phyloP scores from a whole-genome alignment of 2,113 vertebrate genomes.

The Upupa epops region DNA sequence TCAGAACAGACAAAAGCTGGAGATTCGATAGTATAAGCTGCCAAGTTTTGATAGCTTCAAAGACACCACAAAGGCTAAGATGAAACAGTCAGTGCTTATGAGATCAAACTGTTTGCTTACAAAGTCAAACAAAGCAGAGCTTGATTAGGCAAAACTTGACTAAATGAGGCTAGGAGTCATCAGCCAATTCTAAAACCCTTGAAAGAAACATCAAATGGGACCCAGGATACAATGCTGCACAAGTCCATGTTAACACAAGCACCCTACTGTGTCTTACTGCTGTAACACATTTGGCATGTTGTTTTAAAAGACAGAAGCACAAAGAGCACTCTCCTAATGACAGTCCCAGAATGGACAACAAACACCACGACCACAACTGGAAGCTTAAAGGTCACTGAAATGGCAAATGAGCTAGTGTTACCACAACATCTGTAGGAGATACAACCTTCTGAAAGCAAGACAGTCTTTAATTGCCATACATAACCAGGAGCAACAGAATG shows the following conservation, averaged over 20 bases:
- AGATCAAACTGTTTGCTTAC: background rate
- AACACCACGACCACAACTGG: background rate
- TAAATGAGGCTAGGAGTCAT: background rate
- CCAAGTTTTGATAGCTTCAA: background rate
- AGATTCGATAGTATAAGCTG: background rate
- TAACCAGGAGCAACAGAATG: background rate
- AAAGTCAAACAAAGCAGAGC: background rate
- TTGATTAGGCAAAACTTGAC: background rate
- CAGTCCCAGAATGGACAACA: background rate
- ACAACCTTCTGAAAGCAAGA: background rate
- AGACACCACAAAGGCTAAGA: background rate
- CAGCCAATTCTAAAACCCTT: background rate
- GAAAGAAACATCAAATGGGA: background rate
- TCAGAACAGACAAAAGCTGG: background rate
- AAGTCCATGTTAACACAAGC: background rate
- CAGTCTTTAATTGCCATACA: background rate
- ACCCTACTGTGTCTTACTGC: background rate
- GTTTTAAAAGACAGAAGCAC: background rate
- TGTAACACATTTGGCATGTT: rapidly evolving
- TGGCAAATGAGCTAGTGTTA: background rate
- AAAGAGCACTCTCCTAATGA: background rate
- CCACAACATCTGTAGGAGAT: background rate
- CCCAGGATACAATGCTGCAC: background rate
- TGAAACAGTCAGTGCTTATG: background rate
- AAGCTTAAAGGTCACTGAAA: background rate